Base-by-base conservation (phyloP, 2,797 vertebrate genomes). In the Pteronotus mesoamericanus region DNA sequence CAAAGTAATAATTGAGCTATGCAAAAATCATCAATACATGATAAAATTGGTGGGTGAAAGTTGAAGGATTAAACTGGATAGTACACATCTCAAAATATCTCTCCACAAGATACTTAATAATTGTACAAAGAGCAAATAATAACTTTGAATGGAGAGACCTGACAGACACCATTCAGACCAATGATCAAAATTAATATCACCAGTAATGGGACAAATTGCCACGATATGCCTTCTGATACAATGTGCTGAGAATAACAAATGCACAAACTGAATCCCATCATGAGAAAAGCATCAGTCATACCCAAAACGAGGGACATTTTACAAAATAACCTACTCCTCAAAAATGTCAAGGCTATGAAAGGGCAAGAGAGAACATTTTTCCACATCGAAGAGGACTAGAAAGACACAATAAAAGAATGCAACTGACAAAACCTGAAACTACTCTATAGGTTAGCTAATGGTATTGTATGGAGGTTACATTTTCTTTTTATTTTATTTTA, bases 341-440 rank as follows among this genome's bases (percentile, higher is more conserved):
- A 85, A 95, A 93, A 94, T 89, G 66, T 71, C 78, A 93, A 89
- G 90, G 85, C 68, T 82, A 5, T 34, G 87, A 57, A 88, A 57
- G 53, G 61, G 53, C n/a, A 61, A 48, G 32, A 51, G n/a, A 68
- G 44, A 89, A 69, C 44, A 42, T 1, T 16, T 57, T 79, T 68
- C 46, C 85, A 87, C 71, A 59, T 39, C 55, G 68, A 59, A 53
- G 44, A 69, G 34, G 59, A 48, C 29, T 14, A 29, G 71, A n/a
- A 37, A 66, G 26, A 48, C 3, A 26, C 0, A 5, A 16, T 22
- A 22, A 29, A 3, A 21, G 22, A 83, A 16, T 0, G 8, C 15
- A 53, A 9, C 0, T 9, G n/a, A 39, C 42, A 79, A 51, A 57
- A 46, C 34, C 59, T 29, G 57, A 68, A 74, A 61, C 53, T 29